phyloP scores from a whole-genome alignment of 2,113 vertebrate species.

The Labrus mixtus region DNA sequence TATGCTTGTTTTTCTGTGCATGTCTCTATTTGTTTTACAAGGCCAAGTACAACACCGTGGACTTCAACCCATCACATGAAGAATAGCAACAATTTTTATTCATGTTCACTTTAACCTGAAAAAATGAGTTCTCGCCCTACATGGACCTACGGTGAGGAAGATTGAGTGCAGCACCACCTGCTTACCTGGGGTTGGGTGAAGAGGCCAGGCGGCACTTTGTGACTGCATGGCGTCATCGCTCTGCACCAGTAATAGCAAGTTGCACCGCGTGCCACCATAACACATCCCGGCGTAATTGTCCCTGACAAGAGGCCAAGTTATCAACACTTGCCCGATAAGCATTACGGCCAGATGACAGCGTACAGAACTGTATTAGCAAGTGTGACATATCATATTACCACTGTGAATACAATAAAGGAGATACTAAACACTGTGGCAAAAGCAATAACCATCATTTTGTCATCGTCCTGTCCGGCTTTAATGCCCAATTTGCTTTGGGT shows the following conservation, averaged over 20 bases:
- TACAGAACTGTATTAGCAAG: slow-evolving; percentile 93
- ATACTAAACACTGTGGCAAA: slow-evolving; percentile 93
- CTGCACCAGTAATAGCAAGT: slow-evolving; percentile 75
- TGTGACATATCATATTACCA: slow-evolving; percentile 98
- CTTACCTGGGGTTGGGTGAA: slow-evolving; percentile 52
- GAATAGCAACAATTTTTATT: slow-evolving; percentile 3
- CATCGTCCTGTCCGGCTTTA: slow-evolving; percentile 89
- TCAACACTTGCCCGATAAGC: slow-evolving; percentile 97
- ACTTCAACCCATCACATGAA: not conserved
- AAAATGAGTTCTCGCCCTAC: slow-evolving; percentile 61
- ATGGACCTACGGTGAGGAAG: slow-evolving; percentile 44
- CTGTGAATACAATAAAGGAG: slow-evolving; percentile 98
- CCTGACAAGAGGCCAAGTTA: slow-evolving; percentile 97
- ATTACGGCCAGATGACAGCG: slow-evolving; percentile 98
- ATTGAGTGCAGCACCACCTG: slow-evolving; percentile 63
- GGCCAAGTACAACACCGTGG: not conserved
- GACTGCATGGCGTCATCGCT: slow-evolving; percentile 67
- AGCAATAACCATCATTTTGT: slow-evolving; percentile 92
- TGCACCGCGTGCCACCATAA: slow-evolving; percentile 86
- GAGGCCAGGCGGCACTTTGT: slow-evolving; percentile 37
- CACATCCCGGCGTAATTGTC: slow-evolving; percentile 95
- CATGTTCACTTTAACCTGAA: slow-evolving; percentile 54
- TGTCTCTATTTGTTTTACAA: not conserved
- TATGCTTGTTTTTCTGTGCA: not conserved
- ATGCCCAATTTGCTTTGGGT: slow-evolving; percentile 91